Evolutionary conservation across 1,140 invertebrate species (phyloP), one percentile per base, ranked within the genome.

Genomic region (Alviniconcha marisindica): DNA sequence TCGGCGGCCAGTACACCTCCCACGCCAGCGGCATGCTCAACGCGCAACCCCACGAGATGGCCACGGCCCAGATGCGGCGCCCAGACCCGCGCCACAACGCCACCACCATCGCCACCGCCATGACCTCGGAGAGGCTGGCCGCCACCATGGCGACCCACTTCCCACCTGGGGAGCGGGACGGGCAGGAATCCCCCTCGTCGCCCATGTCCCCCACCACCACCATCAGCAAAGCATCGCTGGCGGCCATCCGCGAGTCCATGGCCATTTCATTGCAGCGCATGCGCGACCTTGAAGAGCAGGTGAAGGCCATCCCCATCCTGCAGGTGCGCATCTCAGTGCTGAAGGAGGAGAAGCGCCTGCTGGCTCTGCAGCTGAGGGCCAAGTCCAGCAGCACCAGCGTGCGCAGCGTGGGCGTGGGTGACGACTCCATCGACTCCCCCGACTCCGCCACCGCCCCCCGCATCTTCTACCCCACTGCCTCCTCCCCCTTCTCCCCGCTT

Each of bases 241-340:
- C 78, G 14, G 78, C 78, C 78, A 80, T 91, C 54, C 85, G 90
- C 24, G 95, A 96, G 89, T 95, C 96, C 91, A 96, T 97, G 96
- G 96, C 96, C 1, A 89, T 95, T 24, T 97, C 96, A 89, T 93
- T 97, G 74, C 95, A 96, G 90, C 94, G 96, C 63, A 95, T 97
- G 92, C 95, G 94, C 90, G 96, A 97, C 88, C 93, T 97, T 83
- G 97, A 97, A 93, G 96, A 96, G 91, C 96, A 97, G 94, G 96
- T 97, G 31, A 97, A 97, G 94, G 92, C 95, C 51, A 96, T 98
- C 92, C 97, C 97, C n/a, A 94, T 96, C 87, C 92, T 97, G 77
- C 95, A 97, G 94, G 86, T 85, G 1, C 77, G 91, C 93, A 93
- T 97, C 21, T 95, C 94, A 54, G 94, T 95, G 42, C 91, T 97